Percentiles rank a stretch among this genome's conserved stretches.
Conservation (phyloP, 2,797 vertebrate species). For the Mormyrus proboscirostris region DNA sequence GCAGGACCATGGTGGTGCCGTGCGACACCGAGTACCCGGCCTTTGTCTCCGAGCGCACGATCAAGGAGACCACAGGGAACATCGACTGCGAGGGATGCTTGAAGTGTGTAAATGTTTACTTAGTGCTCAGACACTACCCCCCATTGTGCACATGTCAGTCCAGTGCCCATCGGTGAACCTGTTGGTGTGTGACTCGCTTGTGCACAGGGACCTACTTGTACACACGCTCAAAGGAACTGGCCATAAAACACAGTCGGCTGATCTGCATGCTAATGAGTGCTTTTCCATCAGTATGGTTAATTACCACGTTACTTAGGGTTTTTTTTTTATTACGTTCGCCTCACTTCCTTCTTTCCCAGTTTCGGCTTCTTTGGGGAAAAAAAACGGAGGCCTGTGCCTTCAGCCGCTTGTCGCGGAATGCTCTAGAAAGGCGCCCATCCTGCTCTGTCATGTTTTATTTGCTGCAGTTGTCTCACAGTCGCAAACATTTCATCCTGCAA, state of each 20-base stretch:
- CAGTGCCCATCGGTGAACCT: not conserved
- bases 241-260: not conserved
- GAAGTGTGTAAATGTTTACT: slow-evolving; percentile 68
- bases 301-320: not conserved
- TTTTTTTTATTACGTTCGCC: not conserved
- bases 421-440: not conserved
- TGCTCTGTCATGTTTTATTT: not conserved
- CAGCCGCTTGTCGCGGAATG: not conserved
- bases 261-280: not conserved
- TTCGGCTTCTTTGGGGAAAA: not conserved
- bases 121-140: not conserved
- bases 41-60: slow-evolving; percentile 94
- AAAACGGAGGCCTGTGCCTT: not conserved
- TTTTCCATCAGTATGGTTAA: not conserved
- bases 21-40: slow-evolving; percentile 96
- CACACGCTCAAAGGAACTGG: not conserved
- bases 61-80: slow-evolving; percentile 94
- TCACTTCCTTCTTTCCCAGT: not conserved
- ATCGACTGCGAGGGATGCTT: slow-evolving; percentile 89
- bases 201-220: slow-evolving; percentile 17
- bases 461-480: slow-evolving; percentile 2
- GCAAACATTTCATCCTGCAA: not conserved
- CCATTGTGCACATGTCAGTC: not conserved
- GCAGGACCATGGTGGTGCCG: slow-evolving; percentile 81
- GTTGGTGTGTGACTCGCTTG: slow-evolving; percentile 16